phyloP scores from a whole-genome alignment of 1,140 invertebrate species.

The Drosophila insularis region DNA sequence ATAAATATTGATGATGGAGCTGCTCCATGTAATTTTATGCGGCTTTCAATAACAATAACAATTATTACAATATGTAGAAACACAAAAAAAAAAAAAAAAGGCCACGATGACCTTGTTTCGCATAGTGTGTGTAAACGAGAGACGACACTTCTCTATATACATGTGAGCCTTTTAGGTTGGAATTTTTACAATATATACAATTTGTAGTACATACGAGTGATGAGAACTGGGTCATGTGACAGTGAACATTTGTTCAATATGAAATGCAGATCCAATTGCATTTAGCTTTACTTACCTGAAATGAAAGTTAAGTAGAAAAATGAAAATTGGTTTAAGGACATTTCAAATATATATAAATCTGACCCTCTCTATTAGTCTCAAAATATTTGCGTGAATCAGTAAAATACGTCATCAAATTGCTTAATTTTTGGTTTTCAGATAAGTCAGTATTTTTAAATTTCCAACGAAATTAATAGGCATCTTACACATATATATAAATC shows the following conservation, averaged over 20 bases:
- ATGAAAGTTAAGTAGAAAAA: conserved; percentile 42
- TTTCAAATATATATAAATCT: background rate
- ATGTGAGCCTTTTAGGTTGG: conserved; percentile 16
- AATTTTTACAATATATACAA: conserved; percentile 19
- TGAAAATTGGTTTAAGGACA: conserved; percentile 25
- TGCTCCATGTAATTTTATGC: conserved; percentile 53
- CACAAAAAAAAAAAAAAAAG: conserved; percentile 25
- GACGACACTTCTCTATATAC: background rate
- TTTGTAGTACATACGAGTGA: no score
- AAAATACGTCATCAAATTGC: background rate
- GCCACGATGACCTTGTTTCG: conserved; percentile 64
- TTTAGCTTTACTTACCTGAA: conserved; percentile 70
- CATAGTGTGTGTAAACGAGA: background rate
- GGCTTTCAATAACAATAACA: conserved; percentile 15
- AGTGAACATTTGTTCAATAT: conserved; percentile 56
- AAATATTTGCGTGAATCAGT: background rate
- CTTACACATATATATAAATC: background rate
- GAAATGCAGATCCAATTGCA: conserved; percentile 37
- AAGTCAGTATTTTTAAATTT: background rate
- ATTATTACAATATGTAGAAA: background rate
- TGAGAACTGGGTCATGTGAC: conserved; percentile 71
- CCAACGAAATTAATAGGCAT: background rate
- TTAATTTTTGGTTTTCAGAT: background rate
- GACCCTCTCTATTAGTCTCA: no score
- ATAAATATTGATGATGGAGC: conserved; percentile 64